Percentiles rank a stretch among this genome's conserved stretches.
Conservation (phyloP, 1,140 invertebrate species). For the Achroia grisella region DNA sequence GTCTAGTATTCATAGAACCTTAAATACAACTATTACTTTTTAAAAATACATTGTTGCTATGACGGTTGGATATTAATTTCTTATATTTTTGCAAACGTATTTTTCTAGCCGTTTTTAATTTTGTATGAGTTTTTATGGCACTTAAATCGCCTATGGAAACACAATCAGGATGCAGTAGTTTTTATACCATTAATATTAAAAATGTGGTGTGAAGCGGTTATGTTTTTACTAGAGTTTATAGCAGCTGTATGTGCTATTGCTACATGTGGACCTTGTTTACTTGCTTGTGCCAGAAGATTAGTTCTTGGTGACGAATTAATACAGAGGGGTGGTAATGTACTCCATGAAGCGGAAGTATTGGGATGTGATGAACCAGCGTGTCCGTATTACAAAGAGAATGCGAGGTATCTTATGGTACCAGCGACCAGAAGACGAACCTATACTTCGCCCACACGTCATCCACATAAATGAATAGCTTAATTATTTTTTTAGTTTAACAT, state of each 20-base stretch:
- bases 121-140: slow-evolving; percentile 15
- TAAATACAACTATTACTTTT: background rate
- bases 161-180: too few relatives aligned
- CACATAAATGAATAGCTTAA: slow-evolving; percentile 1
- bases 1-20: too few relatives aligned
- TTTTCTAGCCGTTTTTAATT: slow-evolving; percentile 9
- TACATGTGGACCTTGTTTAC: slow-evolving; percentile 51
- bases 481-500: too few relatives aligned
- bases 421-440: slow-evolving; percentile 32
- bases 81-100: background rate
- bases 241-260: slow-evolving; percentile 55
- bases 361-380: slow-evolving; percentile 61
- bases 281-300: slow-evolving; percentile 47
- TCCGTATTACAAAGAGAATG: slow-evolving; percentile 63
- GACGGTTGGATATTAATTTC: background rate
- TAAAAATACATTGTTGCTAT: background rate
- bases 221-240: slow-evolving; percentile 53
- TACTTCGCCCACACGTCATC: slow-evolving; percentile 32
- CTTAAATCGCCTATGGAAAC: background rate
- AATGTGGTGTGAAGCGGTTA: slow-evolving; percentile 50
- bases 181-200: slow-evolving; percentile 3
- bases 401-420: slow-evolving; percentile 52
- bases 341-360: slow-evolving; percentile 49
- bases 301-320: slow-evolving; percentile 48
- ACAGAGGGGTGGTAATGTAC: slow-evolving; percentile 20